Base-by-base conservation (phyloP, 1,140 invertebrate genomes). In the Olivierus martensii region DNA sequence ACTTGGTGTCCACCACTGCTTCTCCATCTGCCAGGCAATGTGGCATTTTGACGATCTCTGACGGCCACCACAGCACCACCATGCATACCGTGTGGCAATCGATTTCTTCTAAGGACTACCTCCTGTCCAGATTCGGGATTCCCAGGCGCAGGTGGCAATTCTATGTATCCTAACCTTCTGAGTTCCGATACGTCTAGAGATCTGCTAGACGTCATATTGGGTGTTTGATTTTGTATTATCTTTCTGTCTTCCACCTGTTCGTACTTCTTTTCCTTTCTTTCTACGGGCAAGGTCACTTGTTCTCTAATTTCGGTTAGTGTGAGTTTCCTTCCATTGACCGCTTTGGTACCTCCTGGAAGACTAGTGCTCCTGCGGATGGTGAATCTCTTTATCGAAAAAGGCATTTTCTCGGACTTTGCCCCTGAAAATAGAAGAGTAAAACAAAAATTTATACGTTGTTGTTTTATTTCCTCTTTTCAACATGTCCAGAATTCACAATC, bases 311-410 rank as follows among this genome's bases (percentile, higher is more conserved):
- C 49, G 6, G 54, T 51, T 18, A 55, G 46, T 22, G 54, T 51
- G 2, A 55, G 51, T 38, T 55, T 55, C 34, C 51, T 55, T 3
- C 49, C 54, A 28, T 28, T 28, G 28, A 51, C 49, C 3, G 22
- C 15, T 37, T 49, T 50, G 12, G 49, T 35, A 17, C 54, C 54
- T 34, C 54, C 54, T 10, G 55, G 55, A 22, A 56, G 50, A 41
- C 46, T 52, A 36, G 51, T 56, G 55, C 46, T 52, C 42, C 50
- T 50, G 36, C 49, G 55, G 46, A 56, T 56, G 22, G 55, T 56
- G 19, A 56, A 56, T 4, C 55, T 48, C 35, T 56, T 56, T 39
- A 56, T 56, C 18, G 50, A 49, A 45, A 56, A 56, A n/a, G 55
- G 55, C 55, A 56, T 56, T 28, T 28, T 28, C 28, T 9, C 9